Evolutionary conservation across 1,140 invertebrate genomes (phyloP), one percentile per base, ranked within the genome.

Genomic region (Heliconius hewitsoni): DNA sequence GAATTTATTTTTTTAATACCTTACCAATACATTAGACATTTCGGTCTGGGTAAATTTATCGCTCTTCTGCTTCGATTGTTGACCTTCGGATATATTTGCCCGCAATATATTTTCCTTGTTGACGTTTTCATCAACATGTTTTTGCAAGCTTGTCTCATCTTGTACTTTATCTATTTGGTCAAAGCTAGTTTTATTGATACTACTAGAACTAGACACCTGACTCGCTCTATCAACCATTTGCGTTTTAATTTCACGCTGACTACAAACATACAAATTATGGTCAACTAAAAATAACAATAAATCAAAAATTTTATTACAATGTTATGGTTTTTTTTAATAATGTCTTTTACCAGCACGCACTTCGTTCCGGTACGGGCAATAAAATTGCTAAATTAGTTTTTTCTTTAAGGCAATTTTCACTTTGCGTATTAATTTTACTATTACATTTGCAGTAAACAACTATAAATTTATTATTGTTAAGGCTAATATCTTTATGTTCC

Each of bases 11-110:
- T 46, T 73, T 19, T 23, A 76, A 16, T 30, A 23, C 57, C 84
- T 84, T 85, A 91, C 90, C 78, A 90, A 37, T 23, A 84, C 18
- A 78, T 87, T 80, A 60, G 80, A 84, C 85, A 83, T 86, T 6
- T 86, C 85, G 23, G 86, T 89, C 74, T 91, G 87, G 16, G 84
- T 82, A 76, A 18, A 79, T 55, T 84, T 81, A 57, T 87, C 81
- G 9, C 3, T 30, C 3, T 66, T 30, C 27, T 13, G 9, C 13
- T 66, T 66, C 30, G 13, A 9, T n/a, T 66, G 23, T 30, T 66
- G 9, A 66, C 3, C 60, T 66, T 66, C 60, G 50, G 50, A 19
- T 6, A 16, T 52, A 18, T 52, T 52, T 16, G 27, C 1, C 8
- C 13, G 3, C 11, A 30, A 27, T 30, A 16, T 30, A 4, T 9